Evolutionary conservation across 2,113 vertebrate species (phyloP).

Genomic region (Papio anubis): DNA sequence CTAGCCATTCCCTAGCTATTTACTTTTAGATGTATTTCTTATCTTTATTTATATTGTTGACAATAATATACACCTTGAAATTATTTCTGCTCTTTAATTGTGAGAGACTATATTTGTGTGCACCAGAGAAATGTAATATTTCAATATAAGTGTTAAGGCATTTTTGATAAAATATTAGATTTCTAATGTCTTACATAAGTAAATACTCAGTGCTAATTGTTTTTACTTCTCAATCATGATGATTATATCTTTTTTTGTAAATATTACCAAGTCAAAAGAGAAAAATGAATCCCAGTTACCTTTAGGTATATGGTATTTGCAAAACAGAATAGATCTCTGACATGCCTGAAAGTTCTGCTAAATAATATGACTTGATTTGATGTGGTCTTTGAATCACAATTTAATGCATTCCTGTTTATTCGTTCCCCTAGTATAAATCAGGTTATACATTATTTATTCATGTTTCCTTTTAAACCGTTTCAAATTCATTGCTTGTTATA

Average conservation of each 20-base stretch:
- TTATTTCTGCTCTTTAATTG: not conserved
- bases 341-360: not conserved
- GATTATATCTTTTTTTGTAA: not conserved
- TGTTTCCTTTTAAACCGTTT: constrained; percentile 61
- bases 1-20: not conserved
- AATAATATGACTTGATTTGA: constrained; percentile 39
- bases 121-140: not conserved
- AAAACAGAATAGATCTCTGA: not conserved
- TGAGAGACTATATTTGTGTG: not conserved
- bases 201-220: not conserved
- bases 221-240: not conserved
- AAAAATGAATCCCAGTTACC: not conserved
- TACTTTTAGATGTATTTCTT: not conserved
- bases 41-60: not conserved
- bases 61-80: not conserved
- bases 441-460: constrained; percentile 63
- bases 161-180: not conserved
- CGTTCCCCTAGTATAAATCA: constrained; percentile 58
- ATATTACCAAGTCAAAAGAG: not conserved
- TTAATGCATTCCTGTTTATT: constrained; percentile 53
- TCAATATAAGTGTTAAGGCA: not conserved
- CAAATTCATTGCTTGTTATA: constrained; percentile 56
- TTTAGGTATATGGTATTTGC: not conserved
- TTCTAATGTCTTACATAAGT: not conserved
- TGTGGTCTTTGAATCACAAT: constrained; percentile 53